Evolutionary conservation across 2,797 vertebrate species (phyloP).

Genomic region (Trichosurus vulpecula): DNA sequence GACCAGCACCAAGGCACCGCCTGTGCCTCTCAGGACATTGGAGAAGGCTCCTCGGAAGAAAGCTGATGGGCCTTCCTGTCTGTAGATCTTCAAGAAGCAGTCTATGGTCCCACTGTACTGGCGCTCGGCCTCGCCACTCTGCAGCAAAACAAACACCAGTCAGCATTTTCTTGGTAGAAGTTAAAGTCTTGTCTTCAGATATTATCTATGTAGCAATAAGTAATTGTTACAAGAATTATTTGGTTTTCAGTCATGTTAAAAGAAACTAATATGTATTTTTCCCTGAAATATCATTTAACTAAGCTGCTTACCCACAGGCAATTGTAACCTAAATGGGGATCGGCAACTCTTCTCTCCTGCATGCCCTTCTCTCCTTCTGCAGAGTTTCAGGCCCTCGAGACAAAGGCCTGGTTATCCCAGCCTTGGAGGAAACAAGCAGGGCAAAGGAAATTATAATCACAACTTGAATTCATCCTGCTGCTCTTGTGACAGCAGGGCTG

Average conservation of each 20-base stretch:
- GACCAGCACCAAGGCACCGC: slow-evolving; percentile 79
- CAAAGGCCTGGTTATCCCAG: neutral
- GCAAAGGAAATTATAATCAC: neutral
- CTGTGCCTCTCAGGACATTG: slow-evolving; percentile 77
- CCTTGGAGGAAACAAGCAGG: neutral
- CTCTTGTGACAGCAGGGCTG: neutral
- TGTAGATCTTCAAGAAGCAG: slow-evolving; percentile 78
- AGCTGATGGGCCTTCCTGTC: slow-evolving; percentile 57
- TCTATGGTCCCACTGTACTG: slow-evolving; percentile 75
- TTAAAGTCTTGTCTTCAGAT: slow-evolving; percentile 21
- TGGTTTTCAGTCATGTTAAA: neutral
- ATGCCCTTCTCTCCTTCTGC: neutral
- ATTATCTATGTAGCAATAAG: slow-evolving; percentile 11
- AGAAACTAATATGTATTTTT: neutral
- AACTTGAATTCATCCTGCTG: neutral
- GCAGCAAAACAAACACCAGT: slow-evolving; percentile 54
- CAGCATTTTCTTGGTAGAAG: slow-evolving; percentile 39
- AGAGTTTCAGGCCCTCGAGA: neutral
- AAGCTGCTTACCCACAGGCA: neutral
- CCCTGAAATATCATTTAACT: neutral
- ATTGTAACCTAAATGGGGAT: neutral
- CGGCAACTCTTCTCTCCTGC: neutral
- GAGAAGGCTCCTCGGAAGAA: slow-evolving; percentile 79
- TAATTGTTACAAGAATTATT: neutral
- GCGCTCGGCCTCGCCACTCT: slow-evolving; percentile 71